Conservation (phyloP, 2,888 invertebrate genomes). For the Oscheius onirici region DNA sequence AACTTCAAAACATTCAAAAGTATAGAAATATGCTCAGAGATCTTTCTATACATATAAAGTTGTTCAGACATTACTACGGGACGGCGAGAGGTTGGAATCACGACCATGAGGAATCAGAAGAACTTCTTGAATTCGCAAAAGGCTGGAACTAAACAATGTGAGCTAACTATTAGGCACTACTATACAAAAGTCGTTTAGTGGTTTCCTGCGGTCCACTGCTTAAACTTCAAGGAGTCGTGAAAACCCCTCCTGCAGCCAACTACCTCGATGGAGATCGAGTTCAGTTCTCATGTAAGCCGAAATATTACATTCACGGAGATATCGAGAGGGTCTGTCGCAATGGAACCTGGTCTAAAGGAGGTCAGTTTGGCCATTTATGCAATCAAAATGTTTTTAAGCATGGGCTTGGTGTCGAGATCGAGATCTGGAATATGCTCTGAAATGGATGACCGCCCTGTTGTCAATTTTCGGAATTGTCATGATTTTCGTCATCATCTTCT, state of each 20-base stretch:
- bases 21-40: too few relatives aligned
- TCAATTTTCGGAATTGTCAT: conserved; percentile 53
- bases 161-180: conserved; percentile 7
- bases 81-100: conserved; percentile 52
- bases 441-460: conserved; percentile 61
- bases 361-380: too few relatives aligned
- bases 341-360: conserved; percentile 62
- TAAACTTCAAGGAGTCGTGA: conserved; percentile 60
- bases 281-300: conserved; percentile 60
- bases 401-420: conserved; percentile 60
- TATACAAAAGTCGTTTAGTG: conserved; percentile 40
- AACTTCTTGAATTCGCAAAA: conserved; percentile 46
- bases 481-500: conserved; percentile 53
- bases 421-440: conserved; percentile 58
- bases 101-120: conserved; percentile 47
- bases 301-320: conserved; percentile 63
- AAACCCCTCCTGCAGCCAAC: conserved; percentile 58
- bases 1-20: too few relatives aligned
- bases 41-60: too few relatives aligned
- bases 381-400: too few relatives aligned
- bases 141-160: conserved; percentile 49
- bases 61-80: conserved; percentile 60
- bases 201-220: conserved; percentile 61
- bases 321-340: conserved; percentile 53
- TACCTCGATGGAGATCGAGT: conserved; percentile 61